Evolutionary conservation across 2,113 vertebrate genomes (phyloP).

Genomic region (Euleptes europaea): DNA sequence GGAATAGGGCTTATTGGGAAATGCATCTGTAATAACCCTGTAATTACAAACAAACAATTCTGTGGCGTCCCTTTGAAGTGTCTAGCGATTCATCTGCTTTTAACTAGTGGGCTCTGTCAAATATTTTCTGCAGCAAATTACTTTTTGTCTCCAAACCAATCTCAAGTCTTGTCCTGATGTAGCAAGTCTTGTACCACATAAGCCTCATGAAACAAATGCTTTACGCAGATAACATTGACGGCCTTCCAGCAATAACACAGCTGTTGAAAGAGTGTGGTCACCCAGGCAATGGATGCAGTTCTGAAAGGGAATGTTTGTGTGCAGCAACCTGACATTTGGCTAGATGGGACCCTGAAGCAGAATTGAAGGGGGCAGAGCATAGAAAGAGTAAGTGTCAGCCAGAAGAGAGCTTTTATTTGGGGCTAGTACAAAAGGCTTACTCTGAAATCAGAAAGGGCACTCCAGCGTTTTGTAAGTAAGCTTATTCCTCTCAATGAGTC

Average conservation of each 20-base stretch:
- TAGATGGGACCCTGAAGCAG: conserved; percentile 41
- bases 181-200: conserved; percentile 39
- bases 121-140: background rate
- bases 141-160: conserved; percentile 25
- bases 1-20: too few species aligned
- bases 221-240: conserved; percentile 72
- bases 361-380: background rate
- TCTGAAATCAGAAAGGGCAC: conserved; percentile 66
- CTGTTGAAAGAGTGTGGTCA: conserved; percentile 86
- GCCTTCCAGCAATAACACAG: conserved; percentile 83
- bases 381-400: conserved; percentile 40
- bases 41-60: background rate
- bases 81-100: background rate
- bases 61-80: background rate
- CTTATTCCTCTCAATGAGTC: conserved; percentile 27
- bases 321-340: conserved; percentile 73
- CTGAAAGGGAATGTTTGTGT: conserved; percentile 73
- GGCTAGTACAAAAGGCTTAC: conserved; percentile 59
- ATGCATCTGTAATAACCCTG: too few species aligned
- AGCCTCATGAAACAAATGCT: conserved; percentile 54
- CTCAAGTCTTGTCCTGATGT: conserved; percentile 40
- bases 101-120: background rate
- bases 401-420: conserved; percentile 67
- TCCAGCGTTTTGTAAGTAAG: conserved; percentile 51
- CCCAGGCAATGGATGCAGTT: conserved; percentile 75